phyloP scores from a whole-genome alignment of 2,113 vertebrate species.

The Fulica atra region DNA sequence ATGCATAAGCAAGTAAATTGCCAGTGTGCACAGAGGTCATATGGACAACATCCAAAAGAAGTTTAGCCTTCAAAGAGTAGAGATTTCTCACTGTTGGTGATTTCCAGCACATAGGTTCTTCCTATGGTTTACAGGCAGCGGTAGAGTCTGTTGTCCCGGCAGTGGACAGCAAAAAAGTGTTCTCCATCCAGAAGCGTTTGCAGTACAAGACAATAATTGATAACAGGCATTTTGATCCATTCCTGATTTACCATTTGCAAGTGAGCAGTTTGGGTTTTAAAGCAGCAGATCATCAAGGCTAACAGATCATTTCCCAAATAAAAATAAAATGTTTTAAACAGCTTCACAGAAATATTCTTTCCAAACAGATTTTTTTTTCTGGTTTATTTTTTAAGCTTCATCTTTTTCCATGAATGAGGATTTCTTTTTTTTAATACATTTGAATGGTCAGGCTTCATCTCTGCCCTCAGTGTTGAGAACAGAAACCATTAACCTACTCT shows the following conservation, averaged over 20 bases:
- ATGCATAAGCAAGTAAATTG: neutral
- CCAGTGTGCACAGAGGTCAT: neutral
- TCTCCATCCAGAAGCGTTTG: neutral
- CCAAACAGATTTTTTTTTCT: neutral
- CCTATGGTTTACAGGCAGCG: neutral
- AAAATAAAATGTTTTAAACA: neutral
- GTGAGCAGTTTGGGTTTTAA: neutral
- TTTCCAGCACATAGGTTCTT: neutral
- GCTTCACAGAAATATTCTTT: neutral
- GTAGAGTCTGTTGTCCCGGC: neutral
- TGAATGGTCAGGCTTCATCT: neutral
- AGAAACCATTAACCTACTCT: neutral
- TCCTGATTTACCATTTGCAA: neutral
- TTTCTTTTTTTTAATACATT: constrained; percentile 3
- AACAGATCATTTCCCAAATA: neutral
- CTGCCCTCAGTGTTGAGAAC: neutral
- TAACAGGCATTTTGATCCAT: neutral
- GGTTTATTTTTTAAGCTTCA: neutral
- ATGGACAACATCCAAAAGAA: neutral
- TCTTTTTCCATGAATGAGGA: neutral
- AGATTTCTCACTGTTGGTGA: neutral
- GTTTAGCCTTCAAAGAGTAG: neutral
- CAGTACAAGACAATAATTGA: neutral
- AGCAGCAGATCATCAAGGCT: neutral
- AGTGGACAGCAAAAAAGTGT: too few relatives aligned